Evolutionary conservation across 2,888 invertebrate genomes (phyloP), one percentile per base, ranked within the genome.

Genomic region (Scelioninae gen. 1): DNA sequence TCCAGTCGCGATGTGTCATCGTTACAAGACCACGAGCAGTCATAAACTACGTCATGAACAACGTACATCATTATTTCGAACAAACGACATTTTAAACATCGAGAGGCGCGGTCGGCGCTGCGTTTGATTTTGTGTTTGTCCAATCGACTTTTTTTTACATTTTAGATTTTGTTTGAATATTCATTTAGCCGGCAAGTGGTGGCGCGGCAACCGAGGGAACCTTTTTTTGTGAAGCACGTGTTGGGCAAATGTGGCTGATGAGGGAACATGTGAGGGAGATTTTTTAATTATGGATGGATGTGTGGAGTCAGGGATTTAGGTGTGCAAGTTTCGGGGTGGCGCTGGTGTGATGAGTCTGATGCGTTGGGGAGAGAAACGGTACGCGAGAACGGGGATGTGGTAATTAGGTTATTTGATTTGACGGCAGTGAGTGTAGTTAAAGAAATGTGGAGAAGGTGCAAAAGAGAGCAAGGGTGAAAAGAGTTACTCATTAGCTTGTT

Each of bases 21-120:
- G 82, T 82, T 78, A 78, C 78, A 68, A 68, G 32, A 77, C 77
- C 77, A 47, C 82, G 79, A 75, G 60, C 34, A 75, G 68, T 79
- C 83, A 83, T 78, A 75, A 75, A 69, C 79, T 71, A 78, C 83
- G 78, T 82, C 82, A 68, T 69, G 78, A 72, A 68, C 69, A 63
- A 78, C 74, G 74, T 63, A 69, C 74, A 63, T 82, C 82, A 78
- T 77, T 78, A 82, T 82, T 74, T 69, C 66, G 53, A 31, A 15
- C 55, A 71, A 77, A 82, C 68, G 78, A 68, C 80, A 63, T 75
- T 81, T 81, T 81, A 75, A 75, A 68, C 69, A 81, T 63, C 55
- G 75, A 38, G 34, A 38, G 63, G 29, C 38, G 11, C 53, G 49
- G 15, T 56, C 47, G 53, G 40, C 13, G 53, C 51, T 62, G 72